A percentile compares a stretch with the other conserved stretches of the same genome.
Conservation (phyloP, 2,888 invertebrate species). For the Abscondita cerata region DNA sequence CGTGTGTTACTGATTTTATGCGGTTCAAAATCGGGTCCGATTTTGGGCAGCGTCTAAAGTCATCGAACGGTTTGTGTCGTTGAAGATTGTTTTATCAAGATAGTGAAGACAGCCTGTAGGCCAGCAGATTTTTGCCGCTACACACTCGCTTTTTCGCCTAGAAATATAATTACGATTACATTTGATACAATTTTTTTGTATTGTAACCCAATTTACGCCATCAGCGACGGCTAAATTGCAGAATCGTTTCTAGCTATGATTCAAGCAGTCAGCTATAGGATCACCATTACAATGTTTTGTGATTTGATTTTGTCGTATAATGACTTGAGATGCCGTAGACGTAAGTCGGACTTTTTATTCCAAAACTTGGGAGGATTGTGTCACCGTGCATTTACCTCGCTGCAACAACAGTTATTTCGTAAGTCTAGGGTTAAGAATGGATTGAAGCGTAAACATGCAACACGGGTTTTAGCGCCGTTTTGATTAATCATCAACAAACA, state of each 20-base stretch:
- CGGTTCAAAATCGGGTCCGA: constrained; percentile 24
- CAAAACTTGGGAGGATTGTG: constrained; percentile 60
- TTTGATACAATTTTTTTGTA: too few species aligned
- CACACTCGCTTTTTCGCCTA: constrained; percentile 79
- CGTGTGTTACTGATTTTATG: constrained; percentile 62
- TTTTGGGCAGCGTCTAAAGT: constrained; percentile 43
- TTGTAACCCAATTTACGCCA: constrained; percentile 92
- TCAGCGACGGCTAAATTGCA: constrained; percentile 84
- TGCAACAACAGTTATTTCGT: background rate
- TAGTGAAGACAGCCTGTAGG: constrained; percentile 86
- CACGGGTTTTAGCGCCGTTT: background rate
- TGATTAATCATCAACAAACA: constrained; percentile 22
- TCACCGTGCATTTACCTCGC: constrained; percentile 33
- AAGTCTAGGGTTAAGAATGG: too few species aligned
- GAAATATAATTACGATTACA: too few species aligned
- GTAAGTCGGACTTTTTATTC: constrained; percentile 63
- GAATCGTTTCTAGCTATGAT: constrained; percentile 75
- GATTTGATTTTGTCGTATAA: constrained; percentile 85
- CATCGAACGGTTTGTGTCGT: constrained; percentile 56
- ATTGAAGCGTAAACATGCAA: constrained; percentile 7
- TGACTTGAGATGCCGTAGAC: constrained; percentile 78
- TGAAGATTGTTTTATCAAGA: constrained; percentile 74
- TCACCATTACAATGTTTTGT: constrained; percentile 75
- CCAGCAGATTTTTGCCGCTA: constrained; percentile 87
- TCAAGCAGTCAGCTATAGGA: constrained; percentile 88